Evolutionary conservation across 2,113 vertebrate genomes (phyloP), one percentile per base, ranked within the genome.

Genomic region (Pantherophis guttatus): DNA sequence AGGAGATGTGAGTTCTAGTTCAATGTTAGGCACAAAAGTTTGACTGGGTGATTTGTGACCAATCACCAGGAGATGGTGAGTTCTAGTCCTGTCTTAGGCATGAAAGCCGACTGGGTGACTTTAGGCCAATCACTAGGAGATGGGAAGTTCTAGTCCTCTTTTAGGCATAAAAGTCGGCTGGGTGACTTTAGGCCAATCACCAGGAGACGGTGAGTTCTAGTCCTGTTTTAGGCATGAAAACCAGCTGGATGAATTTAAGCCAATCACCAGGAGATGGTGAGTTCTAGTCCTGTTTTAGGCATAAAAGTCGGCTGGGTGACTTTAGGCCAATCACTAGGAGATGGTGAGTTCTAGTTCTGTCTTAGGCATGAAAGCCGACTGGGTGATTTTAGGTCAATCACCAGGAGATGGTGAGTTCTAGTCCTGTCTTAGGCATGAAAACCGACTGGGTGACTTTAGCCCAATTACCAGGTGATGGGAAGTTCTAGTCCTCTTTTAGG

Each of bases 241-340:
- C 26, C 0, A 0, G 0, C 11, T 65, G 11, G 11, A 4, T n/a
- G 4, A n/a, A 4, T 65, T 59, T 59, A 11, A 4, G 0, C 29
- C 62, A 65, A 65, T 65, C 62, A 12, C 23, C 11, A 5, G 26
- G 24, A 65, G 33, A 33, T 33, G 33, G 1, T 11, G 62, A 65
- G 26, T 65, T 65, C 26, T 65, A n/a, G 62, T 65, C 3, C 26
- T 1, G 4, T 9, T 1, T n/a, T 65, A 65, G 26, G 4, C 11
- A 5, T 65, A 11, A 65, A 29, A 62, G 0, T 23, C 0, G 0
- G 3, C 0, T 62, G 58, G 58, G 26, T n/a, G 4, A n/a, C 29
- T 70, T 70, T 70, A 1, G 29, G 12, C 29, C 62, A 70, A n/a
- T 70, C 5, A 12, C 62, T 0, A 15, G 12, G 29, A 15, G 29